These are phyloP conservation scores for Pogonomyrmex californicus DNA, from an alignment of 1,140 invertebrate genomes.

Conservation along the genomic window DNA sequence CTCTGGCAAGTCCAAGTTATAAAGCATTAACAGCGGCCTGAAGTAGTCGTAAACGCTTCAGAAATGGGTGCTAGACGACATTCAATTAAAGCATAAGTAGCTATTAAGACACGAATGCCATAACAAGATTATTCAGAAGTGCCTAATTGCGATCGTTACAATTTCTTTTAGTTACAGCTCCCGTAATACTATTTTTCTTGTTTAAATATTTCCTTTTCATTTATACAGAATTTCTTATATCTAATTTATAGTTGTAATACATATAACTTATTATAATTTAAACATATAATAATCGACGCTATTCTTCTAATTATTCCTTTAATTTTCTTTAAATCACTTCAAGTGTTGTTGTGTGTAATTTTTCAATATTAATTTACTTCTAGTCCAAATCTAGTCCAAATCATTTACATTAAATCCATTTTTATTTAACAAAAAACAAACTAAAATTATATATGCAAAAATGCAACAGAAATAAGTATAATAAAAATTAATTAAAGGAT, in stretches of 20 bases:
- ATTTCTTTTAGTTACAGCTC: not conserved
- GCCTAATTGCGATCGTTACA: not conserved
- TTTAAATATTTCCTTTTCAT: not conserved
- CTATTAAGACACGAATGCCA: not conserved
- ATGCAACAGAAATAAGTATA: not conserved
- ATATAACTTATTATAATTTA: too few species aligned
- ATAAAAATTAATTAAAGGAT: not conserved
- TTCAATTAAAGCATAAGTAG: not conserved
- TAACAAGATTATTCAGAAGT: not conserved
- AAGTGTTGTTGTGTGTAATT: too few species aligned
- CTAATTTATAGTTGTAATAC: too few species aligned
- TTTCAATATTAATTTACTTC: not conserved
- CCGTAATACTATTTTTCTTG: not conserved
- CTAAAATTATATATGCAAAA: not conserved
- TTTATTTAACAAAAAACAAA: not conserved
- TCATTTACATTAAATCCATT: not conserved
- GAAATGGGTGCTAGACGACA: not conserved
- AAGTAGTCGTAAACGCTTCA: not conserved
- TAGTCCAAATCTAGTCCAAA: too few species aligned
- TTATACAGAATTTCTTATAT: too few species aligned
- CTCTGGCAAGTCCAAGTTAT: not conserved
- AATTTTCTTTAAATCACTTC: too few species aligned
- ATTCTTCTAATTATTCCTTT: too few species aligned
- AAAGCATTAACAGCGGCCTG: not conserved
- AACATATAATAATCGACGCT: too few species aligned